A percentile compares a stretch with the other conserved stretches of the same genome.
Evolutionary conservation across 2,113 vertebrate genomes (phyloP).

Genomic region (Cepphus grylle): DNA sequence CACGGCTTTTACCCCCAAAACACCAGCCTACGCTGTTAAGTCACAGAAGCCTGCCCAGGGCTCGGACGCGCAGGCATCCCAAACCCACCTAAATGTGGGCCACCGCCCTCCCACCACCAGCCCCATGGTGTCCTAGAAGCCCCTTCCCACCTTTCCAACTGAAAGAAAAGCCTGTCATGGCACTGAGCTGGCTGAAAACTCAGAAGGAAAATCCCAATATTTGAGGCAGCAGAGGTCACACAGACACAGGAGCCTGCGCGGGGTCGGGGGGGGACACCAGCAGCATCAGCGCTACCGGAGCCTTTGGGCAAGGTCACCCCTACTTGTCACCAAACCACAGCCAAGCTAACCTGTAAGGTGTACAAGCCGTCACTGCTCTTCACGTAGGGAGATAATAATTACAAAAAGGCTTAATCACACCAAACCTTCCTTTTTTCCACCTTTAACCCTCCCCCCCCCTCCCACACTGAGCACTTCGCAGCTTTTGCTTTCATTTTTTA

Average conservation of each 20-base stretch:
- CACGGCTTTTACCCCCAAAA: neutral
- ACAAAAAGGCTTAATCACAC: neutral
- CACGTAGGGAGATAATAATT: neutral
- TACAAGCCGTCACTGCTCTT: neutral
- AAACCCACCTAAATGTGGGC: neutral
- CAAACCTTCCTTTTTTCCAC: neutral
- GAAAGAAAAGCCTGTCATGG: neutral
- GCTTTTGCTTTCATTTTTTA: slow-evolving; percentile 21
- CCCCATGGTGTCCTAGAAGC: neutral
- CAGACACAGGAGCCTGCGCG: accelerated
- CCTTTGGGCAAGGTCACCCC: neutral
- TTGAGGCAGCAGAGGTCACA: neutral
- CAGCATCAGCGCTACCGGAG: neutral
- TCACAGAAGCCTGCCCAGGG: neutral
- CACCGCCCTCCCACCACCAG: neutral
- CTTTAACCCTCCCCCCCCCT: neutral
- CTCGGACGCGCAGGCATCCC: accelerated
- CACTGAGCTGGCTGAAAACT: neutral
- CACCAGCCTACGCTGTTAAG: neutral
- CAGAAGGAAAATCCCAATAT: accelerated
- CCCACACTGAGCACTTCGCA: neutral
- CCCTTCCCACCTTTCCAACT: neutral
- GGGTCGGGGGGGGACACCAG: accelerated
- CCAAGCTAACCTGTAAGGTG: neutral
- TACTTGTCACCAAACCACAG: neutral